phyloP scores from a whole-genome alignment of 2,888 invertebrate species.

The Physocephala rufipes region DNA sequence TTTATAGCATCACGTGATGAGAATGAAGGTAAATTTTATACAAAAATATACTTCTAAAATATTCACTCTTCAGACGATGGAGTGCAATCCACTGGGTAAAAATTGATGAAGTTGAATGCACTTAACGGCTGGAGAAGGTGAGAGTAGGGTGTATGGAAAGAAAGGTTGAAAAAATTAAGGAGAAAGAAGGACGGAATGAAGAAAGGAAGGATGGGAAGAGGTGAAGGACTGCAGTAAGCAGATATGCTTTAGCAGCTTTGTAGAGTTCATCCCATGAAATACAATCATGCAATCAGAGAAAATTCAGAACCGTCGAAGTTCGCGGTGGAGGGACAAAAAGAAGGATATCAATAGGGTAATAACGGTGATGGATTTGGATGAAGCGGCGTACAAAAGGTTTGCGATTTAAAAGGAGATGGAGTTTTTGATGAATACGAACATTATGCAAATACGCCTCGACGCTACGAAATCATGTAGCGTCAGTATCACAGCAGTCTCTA shows the following conservation, averaged over 20 bases:
- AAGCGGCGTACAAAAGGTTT: too few relatives aligned
- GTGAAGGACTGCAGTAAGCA: neutral
- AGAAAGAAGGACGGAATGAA: neutral
- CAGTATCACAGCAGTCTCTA: neutral
- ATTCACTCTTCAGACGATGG: too few relatives aligned
- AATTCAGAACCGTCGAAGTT: neutral
- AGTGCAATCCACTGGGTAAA: neutral
- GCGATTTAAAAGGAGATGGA: neutral
- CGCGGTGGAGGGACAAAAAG: neutral
- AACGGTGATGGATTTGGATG: neutral
- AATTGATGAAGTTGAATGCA: too few relatives aligned
- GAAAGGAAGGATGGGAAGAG: neutral
- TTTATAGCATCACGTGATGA: neutral
- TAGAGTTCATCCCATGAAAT: neutral
- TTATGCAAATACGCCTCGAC: conserved; percentile 13
- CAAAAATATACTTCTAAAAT: too few relatives aligned
- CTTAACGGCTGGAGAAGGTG: neutral
- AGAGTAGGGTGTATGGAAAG: neutral
- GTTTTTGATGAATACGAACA: conserved; percentile 20
- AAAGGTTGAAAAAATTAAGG: neutral
- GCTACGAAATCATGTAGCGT: neutral
- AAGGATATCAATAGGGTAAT: neutral
- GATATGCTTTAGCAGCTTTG: neutral
- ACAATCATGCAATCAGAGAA: neutral
- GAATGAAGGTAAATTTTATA: too few relatives aligned